phyloP scores from a whole-genome alignment of 1,140 invertebrate genomes.

The Spodoptera frugiperda region DNA sequence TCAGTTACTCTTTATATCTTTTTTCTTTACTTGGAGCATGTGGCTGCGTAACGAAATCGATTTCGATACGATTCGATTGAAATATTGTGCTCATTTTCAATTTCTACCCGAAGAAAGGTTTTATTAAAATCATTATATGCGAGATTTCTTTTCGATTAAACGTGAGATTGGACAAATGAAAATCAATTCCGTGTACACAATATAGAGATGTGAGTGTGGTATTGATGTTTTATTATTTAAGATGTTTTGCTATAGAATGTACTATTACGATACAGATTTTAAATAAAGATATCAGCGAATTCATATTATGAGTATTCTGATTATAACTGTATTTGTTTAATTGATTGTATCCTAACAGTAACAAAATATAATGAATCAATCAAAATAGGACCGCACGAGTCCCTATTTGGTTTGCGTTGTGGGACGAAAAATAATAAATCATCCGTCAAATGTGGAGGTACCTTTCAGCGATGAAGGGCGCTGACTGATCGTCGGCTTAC shows the following conservation, averaged over 20 bases:
- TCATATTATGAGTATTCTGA: not conserved
- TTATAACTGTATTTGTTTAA: not conserved
- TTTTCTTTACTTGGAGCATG: not conserved
- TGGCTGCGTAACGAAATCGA: not conserved
- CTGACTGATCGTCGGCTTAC: constrained; percentile 63
- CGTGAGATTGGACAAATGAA: too few relatives aligned
- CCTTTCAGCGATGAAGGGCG: constrained; percentile 55
- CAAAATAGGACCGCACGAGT: not conserved
- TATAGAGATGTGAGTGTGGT: too few relatives aligned
- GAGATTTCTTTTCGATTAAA: too few relatives aligned
- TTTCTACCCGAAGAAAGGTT: too few relatives aligned
- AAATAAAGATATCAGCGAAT: too few relatives aligned
- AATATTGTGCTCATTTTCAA: not conserved
- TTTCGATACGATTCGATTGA: constrained; percentile 1
- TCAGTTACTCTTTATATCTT: constrained; percentile 2
- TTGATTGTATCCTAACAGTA: not conserved
- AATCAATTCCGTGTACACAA: too few relatives aligned
- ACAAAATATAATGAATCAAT: not conserved
- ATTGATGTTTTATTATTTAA: too few relatives aligned
- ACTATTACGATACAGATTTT: too few relatives aligned
- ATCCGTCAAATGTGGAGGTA: constrained; percentile 60
- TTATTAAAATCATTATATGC: too few relatives aligned
- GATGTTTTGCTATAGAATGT: too few relatives aligned
- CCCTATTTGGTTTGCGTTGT: constrained; percentile 29
- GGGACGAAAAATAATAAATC: constrained; percentile 55